Evolutionary conservation across 2,797 vertebrate species (phyloP), one percentile per base, ranked within the genome.

Genomic region (Acropternis orthonyx): DNA sequence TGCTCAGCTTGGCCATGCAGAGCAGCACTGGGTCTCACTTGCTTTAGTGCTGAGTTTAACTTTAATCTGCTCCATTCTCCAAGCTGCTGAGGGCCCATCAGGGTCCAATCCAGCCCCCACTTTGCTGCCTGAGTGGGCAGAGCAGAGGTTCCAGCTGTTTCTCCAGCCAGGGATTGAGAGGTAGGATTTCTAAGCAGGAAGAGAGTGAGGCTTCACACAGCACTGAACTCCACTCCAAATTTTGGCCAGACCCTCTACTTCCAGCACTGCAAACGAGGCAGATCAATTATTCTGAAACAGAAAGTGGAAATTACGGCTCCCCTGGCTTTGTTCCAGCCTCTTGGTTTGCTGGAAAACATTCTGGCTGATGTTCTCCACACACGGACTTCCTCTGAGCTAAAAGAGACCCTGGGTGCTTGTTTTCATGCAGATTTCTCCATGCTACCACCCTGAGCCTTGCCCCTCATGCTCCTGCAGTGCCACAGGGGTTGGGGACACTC

Each of bases 1-100:
- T 1, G 0, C 71, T 74, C 56, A 48, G 44, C 37, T 55, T 36
- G 76, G 76, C n/a, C n/a, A 1, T 0, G 0, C 5, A 12, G 76
- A 68, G 36, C 62, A 83, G 46, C 52, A 52, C 51, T 9, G 1
- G 14, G 11, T 68, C 26, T 59, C 49, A 3, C 15, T 32, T 10
- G 12, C 4, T n/a, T 88, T 46, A 77, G n/a, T 76, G 46, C 30
- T 73, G 61, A 22, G 9, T 65, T 73, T 23, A 65, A n/a, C 23
- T 55, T 55, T 21, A 16, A 85, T 20, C 20, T 37, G n/a, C 18
- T 43, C 15, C n/a, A 4, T 83, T 56, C 69, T 3, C 27, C 23
- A 7, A 30, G 37, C 32, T 69, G 36, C 4, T 37, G 56, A 27
- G 73, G 20, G 17, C 27, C 34, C 30, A 3, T 3, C 58, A 13